phyloP scores from a whole-genome alignment of 2,113 vertebrate genomes.

The Gadus macrocephalus region DNA sequence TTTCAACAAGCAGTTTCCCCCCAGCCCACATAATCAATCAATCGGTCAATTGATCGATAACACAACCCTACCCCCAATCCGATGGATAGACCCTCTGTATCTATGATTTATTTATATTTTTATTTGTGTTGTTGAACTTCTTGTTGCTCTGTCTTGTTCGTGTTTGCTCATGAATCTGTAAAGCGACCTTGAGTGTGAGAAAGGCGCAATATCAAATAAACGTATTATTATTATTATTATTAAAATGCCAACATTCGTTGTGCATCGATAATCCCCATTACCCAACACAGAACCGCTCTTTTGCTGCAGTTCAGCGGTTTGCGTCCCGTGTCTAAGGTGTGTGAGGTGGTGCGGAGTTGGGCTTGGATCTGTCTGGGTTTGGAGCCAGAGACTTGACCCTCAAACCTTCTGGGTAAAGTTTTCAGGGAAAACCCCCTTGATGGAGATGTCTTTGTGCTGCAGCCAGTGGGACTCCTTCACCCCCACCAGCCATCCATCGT shows the following conservation, averaged over 20 bases:
- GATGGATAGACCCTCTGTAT: too few relatives aligned
- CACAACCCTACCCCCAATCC: too few relatives aligned
- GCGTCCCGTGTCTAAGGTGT: background rate
- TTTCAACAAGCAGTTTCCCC: background rate
- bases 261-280: background rate
- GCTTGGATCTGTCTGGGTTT: background rate
- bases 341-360: background rate
- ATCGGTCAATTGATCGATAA: background rate
- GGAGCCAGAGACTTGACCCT: slow-evolving; percentile 51
- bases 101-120: too few relatives aligned
- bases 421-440: slow-evolving; percentile 91
- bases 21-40: background rate
- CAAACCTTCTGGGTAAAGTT: slow-evolving; percentile 93
- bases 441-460: slow-evolving; percentile 82
- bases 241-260: background rate
- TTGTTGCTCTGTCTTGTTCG: too few relatives aligned
- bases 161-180: too few relatives aligned
- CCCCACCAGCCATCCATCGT: slow-evolving; percentile 95
- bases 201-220: too few relatives aligned
- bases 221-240: too few relatives aligned
- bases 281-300: background rate
- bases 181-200: too few relatives aligned
- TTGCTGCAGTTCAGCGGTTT: background rate
- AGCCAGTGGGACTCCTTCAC: slow-evolving; percentile 90
- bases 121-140: too few relatives aligned